Conservation (phyloP, 1,140 invertebrate species). For the Coenobita brevimanus region DNA sequence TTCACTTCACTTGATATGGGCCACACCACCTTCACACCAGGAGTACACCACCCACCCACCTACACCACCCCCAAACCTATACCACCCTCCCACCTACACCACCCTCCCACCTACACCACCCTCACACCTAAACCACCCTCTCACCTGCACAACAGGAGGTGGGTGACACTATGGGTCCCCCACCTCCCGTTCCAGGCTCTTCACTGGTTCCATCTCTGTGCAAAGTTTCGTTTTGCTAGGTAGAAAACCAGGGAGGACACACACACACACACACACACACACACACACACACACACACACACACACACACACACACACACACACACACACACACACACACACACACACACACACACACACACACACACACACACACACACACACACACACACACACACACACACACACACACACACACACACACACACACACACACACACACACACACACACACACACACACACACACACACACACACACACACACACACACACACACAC, state of each 20-base stretch:
- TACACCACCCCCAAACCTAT: too few species aligned
- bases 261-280: not conserved
- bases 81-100: too few species aligned
- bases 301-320: not conserved
- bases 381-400: not conserved
- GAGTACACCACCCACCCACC: too few species aligned
- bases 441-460: not conserved
- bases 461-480: conserved; percentile 13
- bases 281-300: not conserved
- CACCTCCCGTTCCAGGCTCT: too few species aligned
- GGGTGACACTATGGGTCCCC: too few species aligned
- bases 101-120: too few species aligned
- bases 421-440: not conserved
- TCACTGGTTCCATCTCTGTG: too few species aligned
- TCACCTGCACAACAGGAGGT: too few species aligned
- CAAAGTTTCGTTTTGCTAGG: too few species aligned
- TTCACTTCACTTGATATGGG: too few species aligned
- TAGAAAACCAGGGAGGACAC: not conserved
- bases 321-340: not conserved
- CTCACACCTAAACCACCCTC: too few species aligned
- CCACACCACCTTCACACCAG: too few species aligned
- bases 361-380: not conserved
- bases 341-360: not conserved
- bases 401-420: not conserved
- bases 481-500: conserved; percentile 27